Evolutionary conservation across 1,140 invertebrate genomes (phyloP).

Genomic region (Cotesia typhae): DNA sequence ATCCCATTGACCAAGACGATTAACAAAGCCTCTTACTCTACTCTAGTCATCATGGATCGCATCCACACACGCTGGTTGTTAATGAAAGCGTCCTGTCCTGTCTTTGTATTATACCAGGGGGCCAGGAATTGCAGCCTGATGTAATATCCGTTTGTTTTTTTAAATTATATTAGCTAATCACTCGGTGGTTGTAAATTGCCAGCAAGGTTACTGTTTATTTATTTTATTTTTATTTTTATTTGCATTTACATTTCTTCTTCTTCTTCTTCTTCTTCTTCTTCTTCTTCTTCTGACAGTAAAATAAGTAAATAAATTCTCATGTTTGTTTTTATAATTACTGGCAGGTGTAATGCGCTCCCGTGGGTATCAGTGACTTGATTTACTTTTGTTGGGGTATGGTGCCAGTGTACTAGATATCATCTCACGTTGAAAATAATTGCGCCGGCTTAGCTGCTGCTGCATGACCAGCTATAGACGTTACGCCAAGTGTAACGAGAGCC

Average conservation of each 20-base stretch:
- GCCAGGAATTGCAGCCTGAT: conserved; percentile 14
- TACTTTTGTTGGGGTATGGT: not conserved
- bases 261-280: too few species aligned
- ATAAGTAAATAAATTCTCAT: not conserved
- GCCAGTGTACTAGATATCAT: conserved; percentile 21
- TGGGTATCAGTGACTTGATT: too few species aligned
- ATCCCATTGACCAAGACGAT: conserved; percentile 36
- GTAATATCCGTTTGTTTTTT: conserved; percentile 3
- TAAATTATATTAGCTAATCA: not conserved
- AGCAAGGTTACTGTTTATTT: too few species aligned
- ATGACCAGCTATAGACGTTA: not conserved
- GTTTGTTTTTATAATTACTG: not conserved
- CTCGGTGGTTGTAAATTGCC: too few species aligned
- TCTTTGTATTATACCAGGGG: not conserved
- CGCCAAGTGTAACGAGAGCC: conserved; percentile 1
- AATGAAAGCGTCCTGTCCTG: too few species aligned
- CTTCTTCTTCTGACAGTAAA: too few species aligned
- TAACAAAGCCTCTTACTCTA: conserved; percentile 21
- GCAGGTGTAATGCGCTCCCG: too few species aligned
- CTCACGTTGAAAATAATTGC: conserved; percentile 28
- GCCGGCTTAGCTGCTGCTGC: conserved; percentile 5
- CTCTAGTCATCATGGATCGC: conserved; percentile 35
- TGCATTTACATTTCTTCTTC: too few species aligned
- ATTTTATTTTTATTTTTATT: too few species aligned
- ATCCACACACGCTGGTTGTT: not conserved